Evolutionary conservation across 2,113 vertebrate species (phyloP).

Genomic region (Eulacestoma nigropectus): DNA sequence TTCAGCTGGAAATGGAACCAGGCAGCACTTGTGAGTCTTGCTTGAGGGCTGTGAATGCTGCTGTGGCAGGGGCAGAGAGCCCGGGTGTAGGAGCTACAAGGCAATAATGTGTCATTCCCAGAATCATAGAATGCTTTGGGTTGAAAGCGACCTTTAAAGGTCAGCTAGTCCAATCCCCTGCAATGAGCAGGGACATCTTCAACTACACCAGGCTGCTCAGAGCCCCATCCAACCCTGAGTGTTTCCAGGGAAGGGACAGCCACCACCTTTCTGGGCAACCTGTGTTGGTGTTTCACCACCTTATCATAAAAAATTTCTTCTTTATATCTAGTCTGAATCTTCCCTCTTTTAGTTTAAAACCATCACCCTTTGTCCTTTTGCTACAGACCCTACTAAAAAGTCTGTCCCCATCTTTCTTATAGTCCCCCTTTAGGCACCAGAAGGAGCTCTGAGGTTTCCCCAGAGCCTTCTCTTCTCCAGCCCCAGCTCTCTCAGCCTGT

Average conservation of each 20-base stretch:
- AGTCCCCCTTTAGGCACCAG: not conserved
- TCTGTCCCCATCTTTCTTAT: not conserved
- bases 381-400: not conserved
- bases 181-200: not conserved
- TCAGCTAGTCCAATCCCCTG: not conserved
- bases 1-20: not conserved
- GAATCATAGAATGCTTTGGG: not conserved
- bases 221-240: not conserved
- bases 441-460: not conserved
- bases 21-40: not conserved
- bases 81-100: not conserved
- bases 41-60: not conserved
- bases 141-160: not conserved
- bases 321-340: not conserved
- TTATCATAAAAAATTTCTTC: fast-evolving
- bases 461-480: not conserved
- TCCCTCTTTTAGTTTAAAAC: not conserved
- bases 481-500: not conserved
- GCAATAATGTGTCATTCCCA: not conserved
- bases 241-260: not conserved
- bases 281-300: not conserved
- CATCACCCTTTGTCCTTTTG: not conserved
- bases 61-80: not conserved
- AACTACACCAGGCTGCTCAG: not conserved
- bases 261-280: not conserved